phyloP scores from a whole-genome alignment of 1,140 invertebrate species.

The Drosophila littoralis region DNA sequence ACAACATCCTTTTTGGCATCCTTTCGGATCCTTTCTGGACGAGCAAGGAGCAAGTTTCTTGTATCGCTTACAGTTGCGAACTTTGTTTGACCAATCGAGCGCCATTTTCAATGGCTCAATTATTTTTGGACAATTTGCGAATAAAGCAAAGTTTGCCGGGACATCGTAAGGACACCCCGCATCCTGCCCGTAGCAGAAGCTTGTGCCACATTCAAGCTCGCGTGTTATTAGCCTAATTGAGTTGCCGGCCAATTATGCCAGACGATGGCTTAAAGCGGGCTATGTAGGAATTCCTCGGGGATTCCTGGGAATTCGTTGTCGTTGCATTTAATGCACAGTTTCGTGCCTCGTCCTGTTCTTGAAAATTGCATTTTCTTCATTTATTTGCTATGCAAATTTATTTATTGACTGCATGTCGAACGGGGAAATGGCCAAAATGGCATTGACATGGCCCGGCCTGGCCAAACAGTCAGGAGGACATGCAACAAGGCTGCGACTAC shows the following conservation, averaged over 20 bases:
- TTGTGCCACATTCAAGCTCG: slow-evolving; percentile 15
- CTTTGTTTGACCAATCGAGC: slow-evolving; percentile 71
- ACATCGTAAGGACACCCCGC: no score
- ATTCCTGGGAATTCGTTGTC: no score
- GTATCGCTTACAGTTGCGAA: slow-evolving; percentile 58
- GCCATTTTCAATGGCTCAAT: slow-evolving; percentile 78
- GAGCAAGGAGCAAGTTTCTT: slow-evolving; percentile 71
- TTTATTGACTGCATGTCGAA: slow-evolving; percentile 67
- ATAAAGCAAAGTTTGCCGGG: slow-evolving; percentile 51
- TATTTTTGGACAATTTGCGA: slow-evolving; percentile 63
- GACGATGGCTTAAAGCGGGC: slow-evolving; percentile 14
- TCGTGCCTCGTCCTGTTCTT: slow-evolving; percentile 46
- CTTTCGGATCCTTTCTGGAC: slow-evolving; percentile 31
- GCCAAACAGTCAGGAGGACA: slow-evolving; percentile 16
- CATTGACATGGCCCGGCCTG: neutral
- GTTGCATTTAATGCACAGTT: no score
- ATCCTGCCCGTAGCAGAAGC: neutral
- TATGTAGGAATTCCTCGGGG: no score
- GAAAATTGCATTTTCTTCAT: slow-evolving; percentile 82
- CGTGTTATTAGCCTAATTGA: slow-evolving; percentile 59
- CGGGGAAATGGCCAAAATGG: neutral
- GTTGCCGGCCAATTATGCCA: slow-evolving; percentile 52
- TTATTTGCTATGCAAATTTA: slow-evolving; percentile 82
- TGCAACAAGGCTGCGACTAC: slow-evolving; percentile 13
- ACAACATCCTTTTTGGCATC: neutral